Conservation (phyloP, 2,113 vertebrate species). For the Telmatochromis sp. region DNA sequence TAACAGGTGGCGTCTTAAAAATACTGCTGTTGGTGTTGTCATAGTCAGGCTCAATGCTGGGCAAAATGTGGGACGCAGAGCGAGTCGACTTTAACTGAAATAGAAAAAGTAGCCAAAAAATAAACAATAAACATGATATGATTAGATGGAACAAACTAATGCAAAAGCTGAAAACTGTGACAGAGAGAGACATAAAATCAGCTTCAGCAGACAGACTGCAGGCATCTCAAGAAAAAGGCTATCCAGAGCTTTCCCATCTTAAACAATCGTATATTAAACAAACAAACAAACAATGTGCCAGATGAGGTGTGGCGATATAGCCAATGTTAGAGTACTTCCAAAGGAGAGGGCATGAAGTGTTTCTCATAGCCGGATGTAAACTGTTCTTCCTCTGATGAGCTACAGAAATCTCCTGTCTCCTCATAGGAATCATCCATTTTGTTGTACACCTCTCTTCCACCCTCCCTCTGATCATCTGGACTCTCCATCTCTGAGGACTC, state of each 20-base stretch:
- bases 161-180: not conserved
- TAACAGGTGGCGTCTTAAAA: not conserved
- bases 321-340: constrained; percentile 17
- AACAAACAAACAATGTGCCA: not conserved
- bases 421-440: constrained; percentile 60
- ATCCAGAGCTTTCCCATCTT: not conserved
- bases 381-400: constrained; percentile 26
- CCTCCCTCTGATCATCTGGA: not conserved
- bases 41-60: not conserved
- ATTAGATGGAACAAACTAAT: not conserved
- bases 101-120: not conserved
- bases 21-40: not conserved
- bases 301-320: not conserved
- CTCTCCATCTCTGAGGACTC: not conserved
- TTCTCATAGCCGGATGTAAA: constrained; percentile 55
- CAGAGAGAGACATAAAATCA: not conserved
- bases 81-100: not conserved
- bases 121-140: not conserved
- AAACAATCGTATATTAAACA: not conserved
- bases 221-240: not conserved
- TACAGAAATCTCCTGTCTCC: constrained; percentile 11
- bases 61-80: not conserved
- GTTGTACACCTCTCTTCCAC: constrained; percentile 43
- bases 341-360: constrained; percentile 62
- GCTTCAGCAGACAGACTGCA: not conserved